Conservation (phyloP, 2,113 vertebrate species). For the rabbit (Oryctolagus cuniculus) region mOryCun1.1 NC_091442.1:11846001-11846500, state of each 20-base stretch:
- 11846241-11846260: not conserved
- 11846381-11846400: not conserved
- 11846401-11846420: too few relatives aligned
- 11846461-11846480: not conserved
- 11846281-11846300: not conserved
- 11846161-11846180: not conserved
- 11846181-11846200: not conserved
- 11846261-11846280: not conserved
- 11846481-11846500: too few relatives aligned
- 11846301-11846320: not conserved
- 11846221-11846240: not conserved
- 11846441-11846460: not conserved
- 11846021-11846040: not conserved
- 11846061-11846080: too few relatives aligned
- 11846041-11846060: too few relatives aligned
- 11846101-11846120: not conserved
- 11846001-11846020: not conserved
- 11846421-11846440: not conserved
- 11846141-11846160: not conserved
- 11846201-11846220: not conserved
- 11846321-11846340: not conserved
- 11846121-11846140: too few relatives aligned
- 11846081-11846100: not conserved
- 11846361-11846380: not conserved
- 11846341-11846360: not conserved